Base-by-base conservation (phyloP, 2,888 invertebrate genomes). In the Acrobasis repandana region DNA sequence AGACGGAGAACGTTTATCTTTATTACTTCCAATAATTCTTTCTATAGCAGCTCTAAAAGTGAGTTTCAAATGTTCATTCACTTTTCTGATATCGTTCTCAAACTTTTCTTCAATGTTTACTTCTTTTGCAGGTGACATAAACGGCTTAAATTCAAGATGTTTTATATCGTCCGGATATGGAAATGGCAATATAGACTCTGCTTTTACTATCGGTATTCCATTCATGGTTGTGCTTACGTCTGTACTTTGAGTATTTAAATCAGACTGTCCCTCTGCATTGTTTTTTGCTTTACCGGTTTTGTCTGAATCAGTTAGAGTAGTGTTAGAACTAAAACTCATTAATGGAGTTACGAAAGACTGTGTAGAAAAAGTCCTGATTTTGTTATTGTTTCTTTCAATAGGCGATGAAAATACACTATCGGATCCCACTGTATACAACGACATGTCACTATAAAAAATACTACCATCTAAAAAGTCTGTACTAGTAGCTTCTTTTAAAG, bases 11-110 rank as follows among this genome's bases (percentile, higher is more conserved):
- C 63, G 72, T 65, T 73, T 77, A 0, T 65, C 61, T 67, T 67
- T 78, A 62, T 77, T 81, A 50, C 72, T 75, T 10, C 81, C 80
- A 60, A 74, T 81, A 38, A 92, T 88, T 72, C 88, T 80, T 33
- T 85, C 79, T 56, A 92, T 77, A 1, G 91, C 92, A 47, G 86
- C 85, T 73, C 84, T 84, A 63, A 92, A 90, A 50, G 85, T 88
- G 1, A 74, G 57, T 68, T 85, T 88, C 11, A 92, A 63, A 69
- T 91, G 88, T 61, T 83, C 83, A 63, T 88, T 88, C 0, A 83
- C 87, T 71, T 83, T 85, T 64, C 83, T 86, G 2, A 90, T 76
- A 63, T 90, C 83, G 43, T 74, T 82, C 57, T 86, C 83, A 15
- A 88, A 76, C 56, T 75, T 78, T 14, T 79, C 74, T 38, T 61